Evolutionary conservation across 2,888 invertebrate species (phyloP).

Genomic region (Machimus rusticus): DNA sequence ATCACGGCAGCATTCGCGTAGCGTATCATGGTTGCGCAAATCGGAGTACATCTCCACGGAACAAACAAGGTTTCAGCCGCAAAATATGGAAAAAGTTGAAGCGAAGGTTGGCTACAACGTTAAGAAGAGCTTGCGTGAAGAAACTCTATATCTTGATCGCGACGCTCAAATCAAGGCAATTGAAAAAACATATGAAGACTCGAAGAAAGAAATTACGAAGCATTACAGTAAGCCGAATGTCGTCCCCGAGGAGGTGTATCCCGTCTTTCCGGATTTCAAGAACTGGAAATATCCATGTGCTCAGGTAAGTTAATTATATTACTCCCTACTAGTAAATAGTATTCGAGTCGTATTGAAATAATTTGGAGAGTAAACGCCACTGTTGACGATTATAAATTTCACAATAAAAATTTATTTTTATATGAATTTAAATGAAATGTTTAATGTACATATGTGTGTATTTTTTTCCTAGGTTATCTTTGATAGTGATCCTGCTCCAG

Average conservation of each 20-base stretch:
- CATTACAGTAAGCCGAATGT: slow-evolving; percentile 98
- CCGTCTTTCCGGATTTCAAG: slow-evolving; percentile 94
- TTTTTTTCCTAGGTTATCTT: slow-evolving; percentile 76
- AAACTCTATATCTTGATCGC: slow-evolving; percentile 93
- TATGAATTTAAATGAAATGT: no score
- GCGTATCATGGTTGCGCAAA: slow-evolving; percentile 97
- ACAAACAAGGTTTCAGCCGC: slow-evolving; percentile 95
- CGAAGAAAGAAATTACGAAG: slow-evolving; percentile 82
- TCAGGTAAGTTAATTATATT: slow-evolving; percentile 61
- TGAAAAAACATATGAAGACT: slow-evolving; percentile 94
- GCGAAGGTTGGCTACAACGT: slow-evolving; percentile 99
- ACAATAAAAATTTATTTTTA: no score
- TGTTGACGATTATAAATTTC: no score
- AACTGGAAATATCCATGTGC: slow-evolving; percentile 99
- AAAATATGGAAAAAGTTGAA: slow-evolving; percentile 96
- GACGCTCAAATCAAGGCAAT: slow-evolving; percentile 98
- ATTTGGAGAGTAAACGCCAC: no score
- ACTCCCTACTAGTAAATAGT: no score
- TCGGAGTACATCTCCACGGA: slow-evolving; percentile 99
- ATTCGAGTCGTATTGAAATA: no score
- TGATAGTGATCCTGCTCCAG: slow-evolving; percentile 96
- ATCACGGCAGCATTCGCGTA: slow-evolving; percentile 94
- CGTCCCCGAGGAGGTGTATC: slow-evolving; percentile 84
- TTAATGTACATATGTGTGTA: no score
- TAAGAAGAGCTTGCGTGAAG: slow-evolving; percentile 90